Percentiles rank a stretch among this genome's conserved stretches.
Evolutionary conservation across 2,797 vertebrate species (phyloP).

Genomic region (Intellagama lesueurii): DNA sequence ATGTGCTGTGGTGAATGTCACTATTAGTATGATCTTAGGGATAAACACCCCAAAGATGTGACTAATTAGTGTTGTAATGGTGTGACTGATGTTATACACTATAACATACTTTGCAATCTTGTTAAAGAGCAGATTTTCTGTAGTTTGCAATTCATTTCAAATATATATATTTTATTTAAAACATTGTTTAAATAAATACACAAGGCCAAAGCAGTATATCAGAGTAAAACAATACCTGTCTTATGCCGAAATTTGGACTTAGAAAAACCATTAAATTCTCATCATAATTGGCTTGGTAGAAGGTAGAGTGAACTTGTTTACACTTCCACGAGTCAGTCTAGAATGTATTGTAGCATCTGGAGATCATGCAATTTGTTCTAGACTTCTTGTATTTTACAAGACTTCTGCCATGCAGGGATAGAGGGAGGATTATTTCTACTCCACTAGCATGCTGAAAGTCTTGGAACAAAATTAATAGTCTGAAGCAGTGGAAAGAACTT

Average conservation of each 20-base stretch:
- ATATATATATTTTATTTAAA: neutral
- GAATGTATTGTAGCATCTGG: neutral
- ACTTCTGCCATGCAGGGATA: neutral
- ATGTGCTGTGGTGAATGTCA: neutral
- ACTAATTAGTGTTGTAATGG: neutral
- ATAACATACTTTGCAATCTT: neutral
- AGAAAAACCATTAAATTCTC: neutral
- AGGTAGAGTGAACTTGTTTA: neutral
- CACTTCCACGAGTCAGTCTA: neutral
- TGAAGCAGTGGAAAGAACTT: neutral
- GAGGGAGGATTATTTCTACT: neutral
- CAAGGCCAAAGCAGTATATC: neutral
- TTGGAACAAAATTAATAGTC: neutral
- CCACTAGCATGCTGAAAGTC: no score
- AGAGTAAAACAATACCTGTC: neutral
- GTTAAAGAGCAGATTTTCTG: neutral
- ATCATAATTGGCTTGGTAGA: neutral
- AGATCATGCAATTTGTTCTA: neutral
- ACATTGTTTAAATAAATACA: neutral
- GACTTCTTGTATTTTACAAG: neutral
- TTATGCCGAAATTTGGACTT: neutral
- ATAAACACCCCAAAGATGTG: no score
- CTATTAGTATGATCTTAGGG: neutral
- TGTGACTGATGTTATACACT: neutral
- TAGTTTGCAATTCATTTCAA: neutral